Conservation (phyloP, 1,140 invertebrate species). For the Hestina assimilis region DNA sequence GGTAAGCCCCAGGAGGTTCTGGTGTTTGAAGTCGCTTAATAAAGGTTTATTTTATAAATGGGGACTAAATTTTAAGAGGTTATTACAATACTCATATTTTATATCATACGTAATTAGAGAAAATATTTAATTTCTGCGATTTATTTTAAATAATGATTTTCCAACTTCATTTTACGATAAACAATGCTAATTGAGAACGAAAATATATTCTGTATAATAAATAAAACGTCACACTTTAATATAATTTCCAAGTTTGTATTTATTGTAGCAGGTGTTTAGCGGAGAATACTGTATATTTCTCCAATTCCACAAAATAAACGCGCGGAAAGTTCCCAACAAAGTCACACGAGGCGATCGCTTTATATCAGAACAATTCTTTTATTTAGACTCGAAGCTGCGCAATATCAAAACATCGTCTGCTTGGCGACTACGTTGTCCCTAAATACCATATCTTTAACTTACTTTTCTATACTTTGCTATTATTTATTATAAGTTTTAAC, state of each 20-base stretch:
- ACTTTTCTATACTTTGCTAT: too few species aligned
- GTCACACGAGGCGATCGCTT: slow-evolving; percentile 24
- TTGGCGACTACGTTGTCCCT: not conserved
- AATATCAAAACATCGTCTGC: slow-evolving; percentile 45
- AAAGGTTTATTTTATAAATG: too few species aligned
- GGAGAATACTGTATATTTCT: slow-evolving; percentile 16
- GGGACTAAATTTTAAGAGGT: too few species aligned
- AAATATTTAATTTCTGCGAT: too few species aligned
- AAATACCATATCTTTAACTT: not conserved
- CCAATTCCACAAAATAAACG: slow-evolving; percentile 24
- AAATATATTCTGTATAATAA: slow-evolving; percentile 6
- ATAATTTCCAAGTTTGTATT: slow-evolving; percentile 20
- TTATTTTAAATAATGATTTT: too few species aligned
- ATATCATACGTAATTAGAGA: too few species aligned
- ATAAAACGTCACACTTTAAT: slow-evolving; percentile 19
- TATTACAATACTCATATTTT: too few species aligned
- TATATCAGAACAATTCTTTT: slow-evolving; percentile 40
- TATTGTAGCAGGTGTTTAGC: slow-evolving; percentile 25
- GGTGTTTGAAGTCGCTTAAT: too few species aligned
- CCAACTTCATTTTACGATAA: too few species aligned
- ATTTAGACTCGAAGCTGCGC: slow-evolving; percentile 44
- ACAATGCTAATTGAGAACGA: not conserved
- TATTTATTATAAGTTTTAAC: too few species aligned
- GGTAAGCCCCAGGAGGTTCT: too few species aligned
- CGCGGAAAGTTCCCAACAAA: slow-evolving; percentile 15